These are phyloP conservation scores for Melierax canorus DNA, from an alignment of 2,113 vertebrate genomes.

Conservation along the genomic window DNA sequence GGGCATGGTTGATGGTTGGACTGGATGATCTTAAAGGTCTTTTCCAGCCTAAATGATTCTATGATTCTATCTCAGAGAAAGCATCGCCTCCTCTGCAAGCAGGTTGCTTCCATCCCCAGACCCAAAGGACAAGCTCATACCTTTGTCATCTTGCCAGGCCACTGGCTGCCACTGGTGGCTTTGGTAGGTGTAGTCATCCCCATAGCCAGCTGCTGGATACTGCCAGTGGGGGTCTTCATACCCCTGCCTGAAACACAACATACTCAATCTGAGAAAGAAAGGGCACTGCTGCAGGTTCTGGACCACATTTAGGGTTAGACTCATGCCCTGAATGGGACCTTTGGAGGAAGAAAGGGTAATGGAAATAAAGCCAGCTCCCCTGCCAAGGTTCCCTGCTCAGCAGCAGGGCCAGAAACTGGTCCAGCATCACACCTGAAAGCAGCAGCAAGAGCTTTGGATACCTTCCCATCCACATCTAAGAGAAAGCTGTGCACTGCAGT, in stretches of 20 bases:
- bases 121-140: background rate
- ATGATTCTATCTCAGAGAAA: background rate
- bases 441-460: background rate
- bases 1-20: no score
- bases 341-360: background rate
- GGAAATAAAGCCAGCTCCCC: background rate
- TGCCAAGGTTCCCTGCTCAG: background rate
- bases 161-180: background rate
- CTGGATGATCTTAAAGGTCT: no score
- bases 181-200: slow-evolving; percentile 29
- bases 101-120: background rate
- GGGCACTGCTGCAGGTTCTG: background rate
- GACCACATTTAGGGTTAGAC: background rate
- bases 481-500: background rate
- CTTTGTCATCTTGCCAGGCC: slow-evolving; percentile 39
- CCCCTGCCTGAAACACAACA: slow-evolving; percentile 40
- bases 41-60: no score
- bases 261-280: background rate
- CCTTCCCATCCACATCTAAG: background rate
- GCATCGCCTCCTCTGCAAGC: background rate
- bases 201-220: background rate
- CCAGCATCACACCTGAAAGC: background rate
- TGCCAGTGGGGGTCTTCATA: slow-evolving; percentile 17
- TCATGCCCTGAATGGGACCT: accelerated
- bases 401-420: background rate